Percentiles rank a stretch among this genome's conserved stretches.
phyloP scores from a whole-genome alignment of 2,888 invertebrate species.

The Euplexia lucipara region DNA sequence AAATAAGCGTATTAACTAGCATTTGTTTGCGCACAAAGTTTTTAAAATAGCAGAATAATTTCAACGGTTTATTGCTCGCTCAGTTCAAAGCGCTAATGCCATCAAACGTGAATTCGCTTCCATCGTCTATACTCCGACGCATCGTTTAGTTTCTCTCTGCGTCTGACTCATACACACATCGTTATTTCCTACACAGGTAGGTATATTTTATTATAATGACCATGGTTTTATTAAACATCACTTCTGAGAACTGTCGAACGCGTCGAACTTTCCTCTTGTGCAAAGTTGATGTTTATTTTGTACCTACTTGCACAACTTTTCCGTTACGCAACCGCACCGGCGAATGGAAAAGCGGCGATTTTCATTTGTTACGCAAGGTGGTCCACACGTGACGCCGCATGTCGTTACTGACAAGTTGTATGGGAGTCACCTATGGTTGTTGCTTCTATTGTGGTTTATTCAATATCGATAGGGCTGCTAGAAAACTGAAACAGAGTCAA shows the following conservation, averaged over 20 bases:
- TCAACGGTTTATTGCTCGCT: conserved; percentile 24
- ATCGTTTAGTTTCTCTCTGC: conserved; percentile 60
- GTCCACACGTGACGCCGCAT: conserved; percentile 57
- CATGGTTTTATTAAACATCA: conserved; percentile 69
- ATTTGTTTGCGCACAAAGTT: conserved; percentile 10
- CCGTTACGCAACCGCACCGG: conserved; percentile 69
- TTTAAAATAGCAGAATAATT: conserved; percentile 33
- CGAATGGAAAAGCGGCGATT: conserved; percentile 70
- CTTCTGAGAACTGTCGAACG: conserved; percentile 73
- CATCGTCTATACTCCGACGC: conserved; percentile 26
- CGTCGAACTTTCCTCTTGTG: conserved; percentile 73
- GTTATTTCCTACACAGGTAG: conserved; percentile 56
- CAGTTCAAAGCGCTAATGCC: conserved; percentile 33
- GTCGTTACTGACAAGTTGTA: conserved; percentile 59
- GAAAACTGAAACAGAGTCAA: background rate
- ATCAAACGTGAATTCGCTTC: conserved; percentile 50
- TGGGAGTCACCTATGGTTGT: conserved; percentile 60
- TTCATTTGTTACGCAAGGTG: conserved; percentile 75
- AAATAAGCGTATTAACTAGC: conserved; percentile 25
- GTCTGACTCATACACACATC: conserved; percentile 70
- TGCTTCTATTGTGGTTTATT: conserved; percentile 52
- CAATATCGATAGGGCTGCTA: conserved; percentile 43
- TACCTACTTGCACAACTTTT: conserved; percentile 74
- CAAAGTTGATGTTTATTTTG: conserved; percentile 65
- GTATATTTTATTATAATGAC: conserved; percentile 70